Base-by-base conservation (phyloP, 2,113 vertebrate species). In the Lasiurus borealis region DNA sequence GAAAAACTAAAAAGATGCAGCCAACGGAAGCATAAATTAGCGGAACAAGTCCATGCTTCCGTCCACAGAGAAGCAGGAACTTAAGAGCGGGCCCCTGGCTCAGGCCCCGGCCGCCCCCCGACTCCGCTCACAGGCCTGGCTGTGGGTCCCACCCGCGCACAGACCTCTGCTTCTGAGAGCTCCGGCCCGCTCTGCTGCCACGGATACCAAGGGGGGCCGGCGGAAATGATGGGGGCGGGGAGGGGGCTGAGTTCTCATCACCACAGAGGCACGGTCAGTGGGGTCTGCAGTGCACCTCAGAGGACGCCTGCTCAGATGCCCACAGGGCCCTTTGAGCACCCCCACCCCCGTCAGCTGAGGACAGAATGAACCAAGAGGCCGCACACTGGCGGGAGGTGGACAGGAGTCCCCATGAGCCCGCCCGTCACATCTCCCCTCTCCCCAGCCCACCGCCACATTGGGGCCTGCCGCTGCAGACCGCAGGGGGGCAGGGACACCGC, bases 391-490 rank as follows among this genome's bases (percentile, higher is more conserved):
- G 50, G n/a, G 18, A 73, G 64, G 50, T 10, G n/a, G 69, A 85
- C 36, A 46, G 44, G 50, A 59, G 12, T 1, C 59, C 19, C 2
- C 7, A 29, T 0, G 3, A 29, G 52, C 27, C 76, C 9, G 2
- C 7, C 34, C 8, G 0, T 1, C 3, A 6, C 31, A 6, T 44
- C 77, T 31, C 1, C 23, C n/a, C 3, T 27, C 44, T 25, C 75
- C 54, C 12, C 3, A 0, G 48, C 52, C 59, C 75, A 44, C 4
- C 0, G 11, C 10, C 25, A 18, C 40, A 40, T 40, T 10, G 15
- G 10, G 34, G 44, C 2, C 34, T 2, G 9, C 68, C 21, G 77
- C 36, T 21, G 14, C 2, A 5, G 46, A 62, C 64, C 27, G 6
- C 64, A n/a, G 13, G 77, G 59, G 36, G 40, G n/a, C 25, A 13